phyloP scores from a whole-genome alignment of 1,140 invertebrate species.

The Ostrea denselamellosa region DNA sequence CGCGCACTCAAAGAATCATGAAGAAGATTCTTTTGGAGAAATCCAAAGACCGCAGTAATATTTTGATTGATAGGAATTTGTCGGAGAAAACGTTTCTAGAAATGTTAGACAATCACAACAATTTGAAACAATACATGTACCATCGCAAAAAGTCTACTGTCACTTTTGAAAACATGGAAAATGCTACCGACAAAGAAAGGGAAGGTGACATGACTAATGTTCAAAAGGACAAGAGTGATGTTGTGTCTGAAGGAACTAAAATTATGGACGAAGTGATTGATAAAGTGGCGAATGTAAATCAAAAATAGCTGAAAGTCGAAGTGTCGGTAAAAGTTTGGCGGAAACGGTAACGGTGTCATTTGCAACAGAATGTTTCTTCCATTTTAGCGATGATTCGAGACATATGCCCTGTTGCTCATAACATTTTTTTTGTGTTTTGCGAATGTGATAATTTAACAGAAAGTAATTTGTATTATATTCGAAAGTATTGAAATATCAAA shows the following conservation, averaged over 20 bases:
- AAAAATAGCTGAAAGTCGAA: neutral
- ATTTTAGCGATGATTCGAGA: no score
- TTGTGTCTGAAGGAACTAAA: neutral
- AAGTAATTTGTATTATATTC: no score
- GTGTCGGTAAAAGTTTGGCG: no score
- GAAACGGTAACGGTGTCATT: no score
- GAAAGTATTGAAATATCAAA: no score
- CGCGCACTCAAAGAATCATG: conserved; percentile 29
- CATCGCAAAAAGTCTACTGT: conserved; percentile 20
- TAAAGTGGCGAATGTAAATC: neutral
- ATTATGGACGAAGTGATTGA: neutral
- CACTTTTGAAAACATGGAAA: conserved; percentile 14
- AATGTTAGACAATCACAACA: conserved; percentile 45
- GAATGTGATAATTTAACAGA: no score
- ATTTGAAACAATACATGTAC: conserved; percentile 42
- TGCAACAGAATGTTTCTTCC: no score
- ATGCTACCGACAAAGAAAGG: neutral
- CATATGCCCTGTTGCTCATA: no score
- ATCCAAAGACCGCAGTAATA: conserved; percentile 47
- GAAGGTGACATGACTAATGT: neutral
- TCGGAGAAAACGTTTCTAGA: conserved; percentile 32
- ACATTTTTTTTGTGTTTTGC: no score
- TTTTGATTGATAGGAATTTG: conserved; percentile 47
- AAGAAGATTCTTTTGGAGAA: conserved; percentile 48
- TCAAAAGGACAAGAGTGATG: neutral